These are phyloP conservation scores for Arizona elegans DNA, from an alignment of 2,113 vertebrate genomes.

Conservation along the genomic window DNA sequence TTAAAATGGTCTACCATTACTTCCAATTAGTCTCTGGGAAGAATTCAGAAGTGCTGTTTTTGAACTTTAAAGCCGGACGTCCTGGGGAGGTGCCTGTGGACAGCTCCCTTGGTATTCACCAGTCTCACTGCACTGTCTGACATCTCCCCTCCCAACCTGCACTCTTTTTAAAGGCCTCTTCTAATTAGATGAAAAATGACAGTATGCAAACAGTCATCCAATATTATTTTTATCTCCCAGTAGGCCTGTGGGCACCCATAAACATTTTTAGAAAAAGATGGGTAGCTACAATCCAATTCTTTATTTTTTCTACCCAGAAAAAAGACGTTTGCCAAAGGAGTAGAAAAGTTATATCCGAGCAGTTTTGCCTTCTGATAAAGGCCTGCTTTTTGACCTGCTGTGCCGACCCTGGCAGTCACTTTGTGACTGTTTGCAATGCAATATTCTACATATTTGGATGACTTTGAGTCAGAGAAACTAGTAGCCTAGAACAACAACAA, in stretches of 20 bases:
- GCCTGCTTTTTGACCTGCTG: background rate
- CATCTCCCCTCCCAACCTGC: background rate
- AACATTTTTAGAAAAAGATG: background rate
- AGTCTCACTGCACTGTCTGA: background rate
- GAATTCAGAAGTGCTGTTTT: background rate
- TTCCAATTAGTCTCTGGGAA: background rate
- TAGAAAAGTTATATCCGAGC: background rate
- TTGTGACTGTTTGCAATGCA: background rate
- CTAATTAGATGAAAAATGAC: background rate
- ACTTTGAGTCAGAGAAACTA: background rate
- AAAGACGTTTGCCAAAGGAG: background rate
- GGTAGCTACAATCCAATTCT: background rate
- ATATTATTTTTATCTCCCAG: background rate
- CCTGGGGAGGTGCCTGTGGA: background rate
- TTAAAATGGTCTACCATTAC: background rate
- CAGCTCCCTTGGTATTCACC: background rate
- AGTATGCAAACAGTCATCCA: background rate
- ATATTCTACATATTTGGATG: background rate
- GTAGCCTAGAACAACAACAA: background rate
- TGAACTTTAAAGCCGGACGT: background rate
- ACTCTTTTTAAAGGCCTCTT: background rate
- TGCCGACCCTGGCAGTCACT: background rate
- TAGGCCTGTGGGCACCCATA: background rate
- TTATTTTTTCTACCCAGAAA: background rate
- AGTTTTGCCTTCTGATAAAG: background rate